phyloP scores from a whole-genome alignment of 1,140 invertebrate species.

The Drosophila carrolli region DNA sequence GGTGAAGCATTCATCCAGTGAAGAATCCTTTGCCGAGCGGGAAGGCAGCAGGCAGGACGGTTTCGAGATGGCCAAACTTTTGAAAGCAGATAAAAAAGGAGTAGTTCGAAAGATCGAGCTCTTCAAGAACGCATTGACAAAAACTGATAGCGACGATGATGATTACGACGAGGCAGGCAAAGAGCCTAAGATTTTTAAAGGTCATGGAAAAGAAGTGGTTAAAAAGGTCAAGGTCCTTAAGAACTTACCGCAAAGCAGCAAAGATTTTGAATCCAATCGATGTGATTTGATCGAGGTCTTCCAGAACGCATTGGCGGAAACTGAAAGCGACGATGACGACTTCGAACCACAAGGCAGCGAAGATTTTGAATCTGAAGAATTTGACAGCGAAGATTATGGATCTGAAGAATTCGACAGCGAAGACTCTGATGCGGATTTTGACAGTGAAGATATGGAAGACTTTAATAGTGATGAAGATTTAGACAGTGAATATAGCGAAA shows the following conservation, averaged over 20 bases:
- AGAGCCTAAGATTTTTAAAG: background rate
- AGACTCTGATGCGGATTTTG: conserved; percentile 4
- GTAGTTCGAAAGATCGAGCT: too few species aligned
- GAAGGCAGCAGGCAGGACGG: too few species aligned
- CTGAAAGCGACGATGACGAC: conserved; percentile 5
- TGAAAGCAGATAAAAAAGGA: too few species aligned
- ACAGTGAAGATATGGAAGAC: background rate
- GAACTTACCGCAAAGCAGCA: too few species aligned
- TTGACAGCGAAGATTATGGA: conserved; percentile 6
- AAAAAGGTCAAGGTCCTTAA: conserved; percentile 11
- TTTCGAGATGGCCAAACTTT: too few species aligned
- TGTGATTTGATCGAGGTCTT: conserved; percentile 7
- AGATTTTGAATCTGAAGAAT: background rate
- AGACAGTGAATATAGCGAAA: background rate
- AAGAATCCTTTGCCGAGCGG: background rate
- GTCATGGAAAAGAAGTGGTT: background rate
- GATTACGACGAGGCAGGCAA: background rate
- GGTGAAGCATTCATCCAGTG: too few species aligned
- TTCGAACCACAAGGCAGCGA: conserved; percentile 1
- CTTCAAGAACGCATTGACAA: too few species aligned
- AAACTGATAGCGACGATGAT: too few species aligned
- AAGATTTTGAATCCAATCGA: too few species aligned
- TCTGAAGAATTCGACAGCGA: conserved; percentile 10
- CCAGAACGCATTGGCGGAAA: background rate
- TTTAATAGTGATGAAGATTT: conserved; percentile 13